phyloP scores from a whole-genome alignment of 2,113 vertebrate species.

The Phylloscopus whistleri region DNA sequence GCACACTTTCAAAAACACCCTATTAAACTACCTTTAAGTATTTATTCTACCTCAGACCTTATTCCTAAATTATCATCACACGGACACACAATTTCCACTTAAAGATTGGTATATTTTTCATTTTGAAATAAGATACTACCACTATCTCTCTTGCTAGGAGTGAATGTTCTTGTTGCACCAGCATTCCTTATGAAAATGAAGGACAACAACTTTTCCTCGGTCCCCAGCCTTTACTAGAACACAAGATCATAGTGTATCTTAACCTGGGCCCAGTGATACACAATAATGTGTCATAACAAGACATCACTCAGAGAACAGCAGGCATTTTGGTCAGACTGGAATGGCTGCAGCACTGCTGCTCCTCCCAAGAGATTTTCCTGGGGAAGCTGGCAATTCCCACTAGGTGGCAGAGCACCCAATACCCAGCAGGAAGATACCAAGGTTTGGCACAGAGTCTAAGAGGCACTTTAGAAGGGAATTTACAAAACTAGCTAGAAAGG shows the following conservation, averaged over 20 bases:
- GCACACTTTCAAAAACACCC: not conserved
- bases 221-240: not conserved
- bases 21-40: not conserved
- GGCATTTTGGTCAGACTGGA: not conserved
- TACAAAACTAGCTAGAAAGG: not conserved
- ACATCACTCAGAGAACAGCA: not conserved
- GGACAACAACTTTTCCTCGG: not conserved
- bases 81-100: not conserved
- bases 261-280: not conserved
- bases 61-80: not conserved
- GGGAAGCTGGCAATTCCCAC: not conserved
- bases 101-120: not conserved
- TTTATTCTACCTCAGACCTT: not conserved
- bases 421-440: not conserved
- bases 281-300: not conserved
- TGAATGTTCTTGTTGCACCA: not conserved
- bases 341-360: not conserved
- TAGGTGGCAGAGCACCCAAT: not conserved
- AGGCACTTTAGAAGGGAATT: not conserved
- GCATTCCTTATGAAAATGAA: not conserved
- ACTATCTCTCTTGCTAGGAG: not conserved
- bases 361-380: not conserved
- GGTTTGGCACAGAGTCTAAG: not conserved
- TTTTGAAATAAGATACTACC: not conserved
- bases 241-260: not conserved